A percentile compares a stretch with the other conserved stretches of the same genome.
phyloP scores from a whole-genome alignment of 2,797 vertebrate genomes.

The Acrocephalus scirpaceus region DNA sequence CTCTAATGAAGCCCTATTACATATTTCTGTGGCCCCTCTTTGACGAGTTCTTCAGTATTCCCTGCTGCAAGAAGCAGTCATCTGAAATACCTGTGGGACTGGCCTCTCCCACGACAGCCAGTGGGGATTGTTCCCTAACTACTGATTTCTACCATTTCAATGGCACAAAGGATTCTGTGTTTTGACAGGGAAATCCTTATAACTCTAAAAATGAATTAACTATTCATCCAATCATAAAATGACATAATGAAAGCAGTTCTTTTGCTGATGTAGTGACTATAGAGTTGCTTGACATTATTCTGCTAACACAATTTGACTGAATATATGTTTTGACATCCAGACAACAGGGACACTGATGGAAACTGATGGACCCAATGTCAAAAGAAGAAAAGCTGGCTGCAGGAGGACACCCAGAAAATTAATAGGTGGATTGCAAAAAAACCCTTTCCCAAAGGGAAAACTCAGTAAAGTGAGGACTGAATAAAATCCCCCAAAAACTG shows the following conservation, averaged over 20 bases:
- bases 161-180: not conserved
- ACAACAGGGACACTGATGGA: conserved; percentile 24
- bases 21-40: not conserved
- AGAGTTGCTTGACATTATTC: conserved; percentile 1
- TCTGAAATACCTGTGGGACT: not conserved
- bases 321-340: conserved; percentile 32
- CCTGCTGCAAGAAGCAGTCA: not conserved
- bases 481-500: not conserved
- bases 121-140: not conserved
- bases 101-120: not conserved
- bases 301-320: conserved; percentile 8
- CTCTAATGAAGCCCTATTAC: not conserved
- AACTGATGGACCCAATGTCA: conserved; percentile 40
- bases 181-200: conserved; percentile 1
- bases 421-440: not conserved
- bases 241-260: not conserved
- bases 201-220: conserved; percentile 21
- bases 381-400: not conserved
- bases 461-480: not conserved
- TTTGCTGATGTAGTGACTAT: not conserved
- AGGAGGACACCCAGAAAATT: conserved; percentile 30
- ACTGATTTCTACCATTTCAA: not conserved
- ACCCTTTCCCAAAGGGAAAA: not conserved
- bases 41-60: not conserved
- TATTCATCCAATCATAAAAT: conserved; percentile 12